These are phyloP conservation scores for Branchellion lobata DNA, from an alignment of 2,888 invertebrate species.

Conservation along the genomic window DNA sequence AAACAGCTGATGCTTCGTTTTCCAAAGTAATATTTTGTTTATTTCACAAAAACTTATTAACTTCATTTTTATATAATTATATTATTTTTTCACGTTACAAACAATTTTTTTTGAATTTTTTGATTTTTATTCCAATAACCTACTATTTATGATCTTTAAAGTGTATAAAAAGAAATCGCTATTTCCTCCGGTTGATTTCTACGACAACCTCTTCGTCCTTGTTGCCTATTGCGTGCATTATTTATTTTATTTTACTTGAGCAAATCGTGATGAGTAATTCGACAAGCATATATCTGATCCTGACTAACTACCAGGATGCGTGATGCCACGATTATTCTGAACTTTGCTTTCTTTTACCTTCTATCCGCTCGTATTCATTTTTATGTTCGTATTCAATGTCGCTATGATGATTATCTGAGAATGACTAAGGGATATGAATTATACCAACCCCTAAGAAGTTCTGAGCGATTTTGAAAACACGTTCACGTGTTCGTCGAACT, in stretches of 20 bases:
- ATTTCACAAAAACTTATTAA: too few relatives aligned
- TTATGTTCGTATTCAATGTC: too few relatives aligned
- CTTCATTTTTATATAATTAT: too few relatives aligned
- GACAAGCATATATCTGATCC: constrained; percentile 19
- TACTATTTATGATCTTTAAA: not conserved
- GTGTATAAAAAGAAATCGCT: not conserved
- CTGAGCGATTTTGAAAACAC: not conserved
- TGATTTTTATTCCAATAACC: too few relatives aligned
- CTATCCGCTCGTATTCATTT: not conserved
- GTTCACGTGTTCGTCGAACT: not conserved
- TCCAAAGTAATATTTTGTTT: too few relatives aligned
- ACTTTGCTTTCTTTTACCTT: not conserved
- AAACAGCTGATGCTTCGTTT: too few relatives aligned
- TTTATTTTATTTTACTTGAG: not conserved
- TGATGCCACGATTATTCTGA: not conserved
- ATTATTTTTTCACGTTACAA: too few relatives aligned
- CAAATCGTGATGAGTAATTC: not conserved
- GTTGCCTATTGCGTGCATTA: not conserved
- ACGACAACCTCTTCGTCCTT: not conserved
- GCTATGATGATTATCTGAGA: too few relatives aligned
- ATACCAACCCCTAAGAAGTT: not conserved
- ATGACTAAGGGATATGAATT: too few relatives aligned
- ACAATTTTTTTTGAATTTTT: too few relatives aligned
- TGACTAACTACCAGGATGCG: constrained; percentile 18
- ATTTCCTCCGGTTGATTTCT: not conserved